Conservation (phyloP, 2,113 vertebrate genomes). For the Butorides virescens region DNA sequence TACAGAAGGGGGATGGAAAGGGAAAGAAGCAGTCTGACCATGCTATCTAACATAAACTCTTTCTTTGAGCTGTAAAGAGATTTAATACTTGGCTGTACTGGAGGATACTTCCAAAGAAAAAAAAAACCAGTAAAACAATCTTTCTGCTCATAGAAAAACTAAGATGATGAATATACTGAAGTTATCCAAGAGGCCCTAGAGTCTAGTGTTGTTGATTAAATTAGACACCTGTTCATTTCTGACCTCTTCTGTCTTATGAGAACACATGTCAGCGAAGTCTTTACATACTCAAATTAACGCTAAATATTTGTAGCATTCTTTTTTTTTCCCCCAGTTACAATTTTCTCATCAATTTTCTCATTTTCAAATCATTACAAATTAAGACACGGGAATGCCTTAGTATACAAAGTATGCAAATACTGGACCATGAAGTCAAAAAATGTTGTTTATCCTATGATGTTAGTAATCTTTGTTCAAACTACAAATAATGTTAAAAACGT, state of each 20-base stretch:
- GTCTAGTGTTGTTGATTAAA: slow-evolving; percentile 19
- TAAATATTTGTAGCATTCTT: slow-evolving; percentile 16
- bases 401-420: not conserved
- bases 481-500: slow-evolving; percentile 20
- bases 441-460: not conserved
- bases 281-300: slow-evolving; percentile 25
- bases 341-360: not conserved
- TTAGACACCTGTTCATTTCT: slow-evolving; percentile 57
- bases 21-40: not conserved
- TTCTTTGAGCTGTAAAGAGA: not conserved
- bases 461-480: not conserved
- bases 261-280: slow-evolving; percentile 37
- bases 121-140: not conserved
- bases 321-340: not conserved
- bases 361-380: not conserved
- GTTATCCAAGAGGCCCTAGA: slow-evolving; percentile 14
- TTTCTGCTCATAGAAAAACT: not conserved
- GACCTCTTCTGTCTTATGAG: slow-evolving; percentile 27
- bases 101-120: not conserved
- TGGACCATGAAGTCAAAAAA: not conserved
- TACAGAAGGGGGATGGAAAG: not conserved
- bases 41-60: not conserved
- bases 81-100: not conserved
- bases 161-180: not conserved
- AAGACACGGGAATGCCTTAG: not conserved